Conservation (phyloP, 2,797 vertebrate species). For the Mormyrus hasselquistii region DNA sequence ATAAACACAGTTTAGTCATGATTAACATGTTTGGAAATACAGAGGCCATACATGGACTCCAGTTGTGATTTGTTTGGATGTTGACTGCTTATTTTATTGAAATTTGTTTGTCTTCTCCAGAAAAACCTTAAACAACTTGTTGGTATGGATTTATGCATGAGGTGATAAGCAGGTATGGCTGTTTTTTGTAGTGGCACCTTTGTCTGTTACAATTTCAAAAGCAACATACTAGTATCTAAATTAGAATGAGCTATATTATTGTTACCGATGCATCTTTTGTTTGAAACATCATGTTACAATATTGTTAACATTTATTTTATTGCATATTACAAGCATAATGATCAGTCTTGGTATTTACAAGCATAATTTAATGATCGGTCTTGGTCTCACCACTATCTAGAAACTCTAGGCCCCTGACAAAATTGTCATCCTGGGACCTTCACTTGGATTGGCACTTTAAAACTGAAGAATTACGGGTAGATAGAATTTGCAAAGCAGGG, state of each 20-base stretch:
- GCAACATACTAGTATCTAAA: background rate
- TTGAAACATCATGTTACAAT: background rate
- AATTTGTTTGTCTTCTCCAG: background rate
- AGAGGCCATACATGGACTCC: background rate
- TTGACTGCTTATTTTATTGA: background rate
- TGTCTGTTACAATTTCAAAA: background rate
- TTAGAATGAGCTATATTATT: background rate
- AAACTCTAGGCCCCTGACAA: too few relatives aligned
- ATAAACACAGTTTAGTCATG: background rate
- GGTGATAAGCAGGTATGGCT: background rate
- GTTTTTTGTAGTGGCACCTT: background rate
- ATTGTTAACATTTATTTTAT: background rate
- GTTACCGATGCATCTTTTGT: background rate
- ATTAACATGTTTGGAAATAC: background rate
- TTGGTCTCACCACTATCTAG: background rate
- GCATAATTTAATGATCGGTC: background rate
- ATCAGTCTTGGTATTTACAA: background rate
- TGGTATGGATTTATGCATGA: background rate
- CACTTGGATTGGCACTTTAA: background rate
- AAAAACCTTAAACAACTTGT: background rate
- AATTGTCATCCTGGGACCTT: too few relatives aligned
- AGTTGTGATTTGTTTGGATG: background rate
- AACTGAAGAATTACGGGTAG: background rate
- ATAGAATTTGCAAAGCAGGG: background rate
- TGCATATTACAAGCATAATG: background rate